These are phyloP conservation scores for Euproctis similis DNA, from an alignment of 2,888 invertebrate genomes.

Conservation along the genomic window DNA sequence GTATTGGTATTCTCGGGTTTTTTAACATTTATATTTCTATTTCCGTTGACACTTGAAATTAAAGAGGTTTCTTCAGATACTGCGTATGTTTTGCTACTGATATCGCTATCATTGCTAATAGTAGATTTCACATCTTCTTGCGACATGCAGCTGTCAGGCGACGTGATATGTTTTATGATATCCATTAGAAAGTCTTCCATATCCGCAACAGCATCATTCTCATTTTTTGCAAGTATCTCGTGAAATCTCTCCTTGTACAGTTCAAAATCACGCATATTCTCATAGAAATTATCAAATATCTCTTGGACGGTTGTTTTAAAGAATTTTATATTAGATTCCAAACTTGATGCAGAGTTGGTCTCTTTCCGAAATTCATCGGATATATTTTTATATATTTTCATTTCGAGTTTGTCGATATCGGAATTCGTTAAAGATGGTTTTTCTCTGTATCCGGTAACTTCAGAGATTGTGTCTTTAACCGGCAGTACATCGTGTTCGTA, in stretches of 20 bases:
- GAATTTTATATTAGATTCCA: conserved; percentile 54
- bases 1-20: conserved; percentile 1
- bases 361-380: conserved; percentile 46
- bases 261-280: conserved; percentile 51
- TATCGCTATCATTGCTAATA: conserved; percentile 1
- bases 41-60: conserved; percentile 3
- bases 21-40: conserved; percentile 9
- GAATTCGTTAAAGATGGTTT: conserved; percentile 41
- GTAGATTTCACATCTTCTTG: conserved; percentile 14
- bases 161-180: conserved; percentile 53
- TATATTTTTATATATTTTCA: conserved; percentile 39
- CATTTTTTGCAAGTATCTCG: conserved; percentile 47
- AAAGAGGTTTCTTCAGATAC: neutral
- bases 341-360: conserved; percentile 30
- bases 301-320: conserved; percentile 55
- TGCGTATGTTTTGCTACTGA: neutral
- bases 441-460: conserved; percentile 11
- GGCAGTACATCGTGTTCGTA: conserved; percentile 52
- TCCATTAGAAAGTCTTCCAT: conserved; percentile 61
- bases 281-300: conserved; percentile 55
- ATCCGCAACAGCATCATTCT: conserved; percentile 39
- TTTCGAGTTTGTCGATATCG: conserved; percentile 46
- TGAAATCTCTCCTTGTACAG: conserved; percentile 49
- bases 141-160: conserved; percentile 34
- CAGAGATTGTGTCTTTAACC: conserved; percentile 39